phyloP scores from a whole-genome alignment of 2,797 vertebrate genomes.

The Spheniscus humboldti region DNA sequence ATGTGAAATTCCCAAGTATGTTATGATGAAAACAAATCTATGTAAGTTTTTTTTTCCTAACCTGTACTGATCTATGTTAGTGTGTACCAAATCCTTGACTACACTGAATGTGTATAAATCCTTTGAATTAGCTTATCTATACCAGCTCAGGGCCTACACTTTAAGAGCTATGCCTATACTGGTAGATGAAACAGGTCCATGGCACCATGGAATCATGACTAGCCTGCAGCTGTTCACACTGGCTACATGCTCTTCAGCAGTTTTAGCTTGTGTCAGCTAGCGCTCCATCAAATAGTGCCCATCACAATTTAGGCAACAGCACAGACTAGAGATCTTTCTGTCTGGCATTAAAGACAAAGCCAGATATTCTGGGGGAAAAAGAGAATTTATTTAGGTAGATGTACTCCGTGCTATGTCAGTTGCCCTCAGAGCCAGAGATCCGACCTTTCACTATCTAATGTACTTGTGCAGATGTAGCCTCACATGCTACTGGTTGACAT shows the following conservation, averaged over 20 bases:
- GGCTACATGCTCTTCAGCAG: neutral
- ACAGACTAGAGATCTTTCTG: neutral
- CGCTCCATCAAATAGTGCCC: fast-evolving
- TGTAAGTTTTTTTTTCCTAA: neutral
- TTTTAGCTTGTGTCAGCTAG: neutral
- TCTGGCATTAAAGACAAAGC: neutral
- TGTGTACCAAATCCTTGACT: neutral
- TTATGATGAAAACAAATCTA: neutral
- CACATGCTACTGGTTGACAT: neutral
- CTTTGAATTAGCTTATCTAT: neutral
- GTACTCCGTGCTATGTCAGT: neutral
- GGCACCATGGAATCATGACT: neutral
- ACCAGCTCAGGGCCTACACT: neutral
- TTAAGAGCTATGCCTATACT: neutral
- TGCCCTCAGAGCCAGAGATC: neutral
- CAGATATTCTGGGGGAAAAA: neutral
- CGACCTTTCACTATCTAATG: neutral
- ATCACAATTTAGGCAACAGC: neutral
- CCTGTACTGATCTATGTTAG: neutral
- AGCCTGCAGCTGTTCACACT: fast-evolving
- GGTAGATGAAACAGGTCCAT: neutral
- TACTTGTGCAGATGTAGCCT: neutral
- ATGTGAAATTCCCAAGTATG: neutral
- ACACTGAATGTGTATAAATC: neutral
- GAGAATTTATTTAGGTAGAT: neutral